Conservation (phyloP, 2,113 vertebrate species). For the Microtus pennsylvanicus region DNA sequence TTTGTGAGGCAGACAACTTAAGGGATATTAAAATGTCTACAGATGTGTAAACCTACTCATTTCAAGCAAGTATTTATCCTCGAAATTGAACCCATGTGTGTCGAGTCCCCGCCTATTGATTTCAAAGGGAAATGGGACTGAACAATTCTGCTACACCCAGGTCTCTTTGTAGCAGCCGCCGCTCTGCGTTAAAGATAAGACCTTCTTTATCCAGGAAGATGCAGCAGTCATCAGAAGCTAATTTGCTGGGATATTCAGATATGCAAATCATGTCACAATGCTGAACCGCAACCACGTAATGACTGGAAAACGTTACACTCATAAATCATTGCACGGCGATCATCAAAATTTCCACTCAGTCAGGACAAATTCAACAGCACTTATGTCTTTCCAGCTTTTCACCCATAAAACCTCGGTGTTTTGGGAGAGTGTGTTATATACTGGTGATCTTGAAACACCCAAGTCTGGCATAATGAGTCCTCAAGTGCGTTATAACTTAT, state of each 20-base stretch:
- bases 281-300: conserved; percentile 93
- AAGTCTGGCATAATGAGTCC: conserved; percentile 91
- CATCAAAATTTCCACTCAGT: conserved; percentile 97
- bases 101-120: conserved; percentile 68
- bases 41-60: conserved; percentile 80
- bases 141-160: conserved; percentile 68
- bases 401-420: conserved; percentile 88
- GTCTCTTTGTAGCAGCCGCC: conserved; percentile 86
- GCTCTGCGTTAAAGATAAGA: conserved; percentile 88
- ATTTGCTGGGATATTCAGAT: conserved; percentile 94
- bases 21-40: conserved; percentile 81
- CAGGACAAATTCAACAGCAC: conserved; percentile 92
- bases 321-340: conserved; percentile 95
- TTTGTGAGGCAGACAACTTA: conserved; percentile 79
- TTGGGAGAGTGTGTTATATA: conserved; percentile 88
- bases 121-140: conserved; percentile 76
- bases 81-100: conserved; percentile 82
- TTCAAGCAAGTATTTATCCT: conserved; percentile 77
- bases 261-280: conserved; percentile 98
- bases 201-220: conserved; percentile 95
- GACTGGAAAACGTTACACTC: conserved; percentile 94
- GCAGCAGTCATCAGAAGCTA: conserved; percentile 94
- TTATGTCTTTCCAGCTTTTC: conserved; percentile 89
- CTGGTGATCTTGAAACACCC: conserved; percentile 89
- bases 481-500: conserved; percentile 91